Conservation (phyloP, 2,113 vertebrate genomes). For the Osmerus eperlanus region DNA sequence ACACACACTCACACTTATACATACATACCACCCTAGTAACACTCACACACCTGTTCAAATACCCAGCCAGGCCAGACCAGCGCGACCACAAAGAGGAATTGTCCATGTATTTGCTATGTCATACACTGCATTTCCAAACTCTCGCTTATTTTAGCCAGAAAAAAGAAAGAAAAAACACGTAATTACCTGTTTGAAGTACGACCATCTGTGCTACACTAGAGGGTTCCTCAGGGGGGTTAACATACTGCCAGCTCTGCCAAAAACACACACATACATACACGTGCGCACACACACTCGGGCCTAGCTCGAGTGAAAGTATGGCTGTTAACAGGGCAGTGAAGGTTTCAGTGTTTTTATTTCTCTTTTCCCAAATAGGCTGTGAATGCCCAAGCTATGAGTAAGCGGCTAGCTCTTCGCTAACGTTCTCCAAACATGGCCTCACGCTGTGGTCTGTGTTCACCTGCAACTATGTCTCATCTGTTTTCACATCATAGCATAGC, state of each 20-base stretch:
- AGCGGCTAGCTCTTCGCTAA: too few relatives aligned
- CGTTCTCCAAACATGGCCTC: too few relatives aligned
- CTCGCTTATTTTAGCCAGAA: conserved; percentile 2
- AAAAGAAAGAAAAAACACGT: neutral
- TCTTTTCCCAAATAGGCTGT: too few relatives aligned
- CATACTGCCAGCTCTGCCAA: neutral
- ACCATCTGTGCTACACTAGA: neutral
- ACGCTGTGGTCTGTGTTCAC: too few relatives aligned
- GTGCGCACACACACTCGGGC: neutral
- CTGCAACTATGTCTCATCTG: too few relatives aligned
- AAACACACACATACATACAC: neutral
- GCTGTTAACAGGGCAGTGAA: too few relatives aligned
- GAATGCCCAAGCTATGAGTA: too few relatives aligned
- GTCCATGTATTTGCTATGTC: conserved; percentile 2
- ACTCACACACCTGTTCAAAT: conserved; percentile 14
- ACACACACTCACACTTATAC: neutral
- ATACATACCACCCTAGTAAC: neutral
- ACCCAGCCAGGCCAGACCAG: neutral
- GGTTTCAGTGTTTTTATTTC: too few relatives aligned
- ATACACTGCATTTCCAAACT: neutral
- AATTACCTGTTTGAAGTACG: conserved; percentile 1
- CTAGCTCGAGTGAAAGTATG: neutral
- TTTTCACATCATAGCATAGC: too few relatives aligned
- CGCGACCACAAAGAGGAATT: conserved; percentile 1
- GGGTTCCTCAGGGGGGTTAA: neutral